These are phyloP conservation scores for Sarcophaga bullata DNA, from an alignment of 1,140 invertebrate genomes.

Conservation along the genomic window DNA sequence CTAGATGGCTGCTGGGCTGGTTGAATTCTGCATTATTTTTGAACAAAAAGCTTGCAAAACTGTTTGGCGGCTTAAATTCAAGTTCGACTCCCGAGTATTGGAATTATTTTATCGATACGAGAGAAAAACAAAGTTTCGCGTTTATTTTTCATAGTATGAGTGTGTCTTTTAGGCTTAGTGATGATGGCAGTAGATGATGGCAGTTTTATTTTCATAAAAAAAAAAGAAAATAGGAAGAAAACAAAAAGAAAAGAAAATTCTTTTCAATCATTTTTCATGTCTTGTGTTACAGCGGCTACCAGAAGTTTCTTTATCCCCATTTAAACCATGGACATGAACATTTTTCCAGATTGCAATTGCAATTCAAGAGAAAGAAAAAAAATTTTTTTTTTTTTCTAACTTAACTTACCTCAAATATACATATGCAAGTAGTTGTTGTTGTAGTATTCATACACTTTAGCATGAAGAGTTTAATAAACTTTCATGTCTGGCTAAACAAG, in stretches of 20 bases:
- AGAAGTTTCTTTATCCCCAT: too few species aligned
- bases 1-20: neutral
- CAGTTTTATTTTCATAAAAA: neutral
- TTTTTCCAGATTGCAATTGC: too few species aligned
- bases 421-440: neutral
- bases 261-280: too few species aligned
- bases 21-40: slow-evolving; percentile 1
- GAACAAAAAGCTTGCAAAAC: neutral
- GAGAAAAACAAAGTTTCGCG: neutral
- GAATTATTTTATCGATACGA: neutral
- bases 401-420: too few species aligned
- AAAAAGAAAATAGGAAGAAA: too few species aligned
- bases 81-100: neutral
- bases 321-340: too few species aligned
- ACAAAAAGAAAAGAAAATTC: too few species aligned
- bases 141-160: neutral
- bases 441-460: neutral
- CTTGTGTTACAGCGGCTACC: too few species aligned
- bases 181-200: too few species aligned
- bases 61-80: slow-evolving; percentile 10
- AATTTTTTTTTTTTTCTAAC: too few species aligned
- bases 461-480: slow-evolving; percentile 16
- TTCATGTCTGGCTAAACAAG: slow-evolving; percentile 39
- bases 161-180: too few species aligned
- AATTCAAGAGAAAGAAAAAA: too few species aligned